Base-by-base conservation (phyloP, 2,888 invertebrate species). In the Meganola albula region DNA sequence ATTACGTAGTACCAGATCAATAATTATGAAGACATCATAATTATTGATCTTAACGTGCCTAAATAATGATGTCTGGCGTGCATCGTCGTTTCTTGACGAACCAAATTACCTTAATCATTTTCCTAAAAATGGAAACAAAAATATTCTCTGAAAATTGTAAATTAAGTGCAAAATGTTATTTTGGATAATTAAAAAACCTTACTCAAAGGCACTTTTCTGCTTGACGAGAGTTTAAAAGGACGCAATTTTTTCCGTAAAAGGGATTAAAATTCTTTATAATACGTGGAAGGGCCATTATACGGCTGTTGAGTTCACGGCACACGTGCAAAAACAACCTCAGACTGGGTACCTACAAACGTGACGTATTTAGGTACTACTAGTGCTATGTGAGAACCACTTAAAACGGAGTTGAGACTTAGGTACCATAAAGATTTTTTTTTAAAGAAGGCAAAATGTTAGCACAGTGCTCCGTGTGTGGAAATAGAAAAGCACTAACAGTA, bases 211-310 rank as follows among this genome's bases (percentile, higher is more conserved):
- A 73, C 69, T 77, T 75, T 75, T 64, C 63, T 66, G 68, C 67
- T 66, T 55, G 64, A 66, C 56, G 57, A 68, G 57, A 67, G 57
- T 43, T 65, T 58, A 72, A 77, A 78, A 68, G 74, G 63, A 73
- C 69, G 66, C 69, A 72, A 74, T 71, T 75, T 70, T 62, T 54
- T 62, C 58, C 55, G 59, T 65, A 63, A 73, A 76, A 71, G 62
- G 63, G 65, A 58, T 67, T 46, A 63, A 71, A 76, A 75, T 69
- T 63, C 68, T 78, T 74, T 74, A 74, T 77, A 74, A 76, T 74
- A 70, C 64, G 63, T 63, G 65, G 57, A 71, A 75, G 75, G 70
- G 73, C 70, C 77, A 73, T 79, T 74, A 75, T 66, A 76, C 72
- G 77, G 63, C 55, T 67, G 63, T 79, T 79, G 73, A 75, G 60